Conservation (phyloP, 2,797 vertebrate species). For the Anomalospiza imberbis region DNA sequence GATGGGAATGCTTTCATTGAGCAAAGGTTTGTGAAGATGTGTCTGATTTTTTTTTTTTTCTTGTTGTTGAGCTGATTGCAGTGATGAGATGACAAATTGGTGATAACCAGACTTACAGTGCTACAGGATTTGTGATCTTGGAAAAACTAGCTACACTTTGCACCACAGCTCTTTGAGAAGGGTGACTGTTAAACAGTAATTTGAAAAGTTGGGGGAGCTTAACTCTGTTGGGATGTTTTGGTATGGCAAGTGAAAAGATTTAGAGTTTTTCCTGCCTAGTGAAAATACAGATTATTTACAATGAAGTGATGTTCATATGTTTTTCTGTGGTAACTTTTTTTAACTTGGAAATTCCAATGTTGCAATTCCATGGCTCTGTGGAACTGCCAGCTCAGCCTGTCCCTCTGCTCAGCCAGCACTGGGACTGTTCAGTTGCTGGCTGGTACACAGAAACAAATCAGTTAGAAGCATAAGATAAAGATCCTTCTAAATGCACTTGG, state of each 20-base stretch:
- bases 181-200: neutral
- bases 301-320: neutral
- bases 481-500: neutral
- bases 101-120: neutral
- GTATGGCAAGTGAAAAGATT: neutral
- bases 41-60: neutral
- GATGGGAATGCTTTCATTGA: neutral
- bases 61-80: neutral
- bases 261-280: neutral
- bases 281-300: neutral
- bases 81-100: neutral
- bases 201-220: neutral
- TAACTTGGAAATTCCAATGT: neutral
- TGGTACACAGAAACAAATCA: neutral
- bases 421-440: neutral
- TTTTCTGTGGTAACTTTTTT: neutral
- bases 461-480: neutral
- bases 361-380: neutral
- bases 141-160: neutral
- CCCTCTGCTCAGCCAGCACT: neutral
- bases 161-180: neutral
- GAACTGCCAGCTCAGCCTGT: neutral
- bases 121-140: neutral
- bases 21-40: neutral
- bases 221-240: neutral